These are phyloP conservation scores for Rhinogobius similis DNA, from an alignment of 2,113 vertebrate species.

Conservation along the genomic window DNA sequence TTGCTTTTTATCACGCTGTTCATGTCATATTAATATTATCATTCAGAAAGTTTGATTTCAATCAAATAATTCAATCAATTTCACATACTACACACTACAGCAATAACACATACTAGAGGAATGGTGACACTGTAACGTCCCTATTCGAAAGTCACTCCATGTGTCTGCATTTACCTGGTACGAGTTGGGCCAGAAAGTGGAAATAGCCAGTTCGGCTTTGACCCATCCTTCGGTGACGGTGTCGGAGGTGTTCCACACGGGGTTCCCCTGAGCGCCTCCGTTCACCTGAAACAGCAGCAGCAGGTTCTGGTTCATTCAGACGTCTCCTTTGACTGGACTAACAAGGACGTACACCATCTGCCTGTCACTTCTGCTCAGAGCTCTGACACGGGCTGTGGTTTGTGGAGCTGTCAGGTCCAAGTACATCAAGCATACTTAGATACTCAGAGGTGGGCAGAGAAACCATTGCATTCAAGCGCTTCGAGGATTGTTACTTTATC, in stretches of 20 bases:
- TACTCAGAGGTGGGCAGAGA: background rate
- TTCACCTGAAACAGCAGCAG: slow-evolving; percentile 76
- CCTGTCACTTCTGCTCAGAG: background rate
- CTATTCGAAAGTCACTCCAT: too few relatives aligned
- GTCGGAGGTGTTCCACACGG: slow-evolving; percentile 92
- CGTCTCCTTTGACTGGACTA: background rate
- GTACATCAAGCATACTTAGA: background rate
- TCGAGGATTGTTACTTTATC: background rate
- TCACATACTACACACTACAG: too few relatives aligned
- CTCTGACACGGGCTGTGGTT: background rate
- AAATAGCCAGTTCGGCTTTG: slow-evolving; percentile 94
- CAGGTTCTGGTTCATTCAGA: background rate
- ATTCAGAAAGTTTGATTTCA: too few relatives aligned
- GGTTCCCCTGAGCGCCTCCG: slow-evolving; percentile 92
- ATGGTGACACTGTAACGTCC: too few relatives aligned
- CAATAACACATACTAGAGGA: too few relatives aligned
- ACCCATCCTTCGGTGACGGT: slow-evolving; percentile 92
- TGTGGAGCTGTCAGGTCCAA: background rate
- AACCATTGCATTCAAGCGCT: background rate
- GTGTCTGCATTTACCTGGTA: slow-evolving; percentile 84
- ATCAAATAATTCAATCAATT: too few relatives aligned
- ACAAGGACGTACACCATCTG: background rate
- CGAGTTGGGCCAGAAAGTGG: slow-evolving; percentile 97
- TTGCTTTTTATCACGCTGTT: too few relatives aligned
- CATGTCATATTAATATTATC: too few relatives aligned